Base-by-base conservation (phyloP, 1,140 invertebrate genomes). In the Drosophila kurseongensis region DNA sequence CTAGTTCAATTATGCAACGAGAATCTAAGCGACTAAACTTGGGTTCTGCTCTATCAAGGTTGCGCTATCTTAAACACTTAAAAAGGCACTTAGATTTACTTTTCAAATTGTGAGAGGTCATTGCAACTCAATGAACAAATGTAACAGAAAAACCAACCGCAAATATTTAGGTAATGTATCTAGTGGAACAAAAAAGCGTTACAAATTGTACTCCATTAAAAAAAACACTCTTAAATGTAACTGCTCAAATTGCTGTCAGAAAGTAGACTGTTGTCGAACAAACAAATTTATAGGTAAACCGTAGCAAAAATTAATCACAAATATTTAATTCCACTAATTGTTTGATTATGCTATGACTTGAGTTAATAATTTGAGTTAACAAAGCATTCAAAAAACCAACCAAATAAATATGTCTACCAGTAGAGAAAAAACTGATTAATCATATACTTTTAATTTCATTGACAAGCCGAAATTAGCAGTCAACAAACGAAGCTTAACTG, bases 391-490 rank as follows among this genome's bases (percentile, higher is more conserved):
- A 55, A 56, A 23, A 18, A 9, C 2, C 13, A 14, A 0, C 23
- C 12, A 6, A 4, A 23, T 23, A 68, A 38, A 47, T 35, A 12
- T 23, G 14, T 50, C 45, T n/a, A 48, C 29, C 38, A 60, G 58
- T 47, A 23, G 14, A 35, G 56, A 12, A 69, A 13, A 47, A 44
- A 61, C 14, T 32, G 52, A 59, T 50, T 56, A 71, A 73, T 76
- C 61, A 65, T 68, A 58, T 32, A 57, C 45, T 60, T 65, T 68
- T 42, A 47, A 58, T 77, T 74, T 78, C 77, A 78, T 78, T 85
- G 81, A 59, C 51, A 78, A 78, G 50, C 29, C 57, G 18, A 80
- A 67, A 84, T 84, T 80, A 74, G 69, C 63, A 84, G 62, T 80
- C 73, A 12, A 41, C 35, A 47, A 55, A 54, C 65, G 59, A 42